These are phyloP conservation scores for Macaria liturata DNA, from an alignment of 2,888 invertebrate species.

Conservation along the genomic window DNA sequence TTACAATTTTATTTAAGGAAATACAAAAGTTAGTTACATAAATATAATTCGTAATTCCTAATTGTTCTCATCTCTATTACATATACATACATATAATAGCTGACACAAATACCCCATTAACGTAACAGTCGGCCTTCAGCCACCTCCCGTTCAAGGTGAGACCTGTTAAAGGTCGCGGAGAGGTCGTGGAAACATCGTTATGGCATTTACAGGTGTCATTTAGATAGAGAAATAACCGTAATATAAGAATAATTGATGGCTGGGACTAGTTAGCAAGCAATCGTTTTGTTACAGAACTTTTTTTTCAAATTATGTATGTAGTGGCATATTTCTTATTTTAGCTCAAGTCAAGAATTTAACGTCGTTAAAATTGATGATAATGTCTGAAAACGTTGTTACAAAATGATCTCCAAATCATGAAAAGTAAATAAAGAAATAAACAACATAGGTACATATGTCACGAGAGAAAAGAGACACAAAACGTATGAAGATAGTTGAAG, in stretches of 20 bases:
- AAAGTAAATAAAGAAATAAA: conserved; percentile 41
- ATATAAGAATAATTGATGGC: not conserved
- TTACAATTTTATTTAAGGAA: no score
- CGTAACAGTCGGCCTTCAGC: conserved; percentile 28
- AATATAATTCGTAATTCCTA: no score
- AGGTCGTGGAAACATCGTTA: conserved; percentile 24
- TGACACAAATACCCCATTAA: conserved; percentile 25
- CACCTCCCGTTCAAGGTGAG: conserved; percentile 31
- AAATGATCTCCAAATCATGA: conserved; percentile 38
- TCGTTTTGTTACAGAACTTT: no score
- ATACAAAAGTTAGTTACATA: no score
- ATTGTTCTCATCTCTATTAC: no score
- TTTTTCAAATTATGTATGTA: no score
- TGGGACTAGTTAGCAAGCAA: no score
- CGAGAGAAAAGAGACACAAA: conserved; percentile 44
- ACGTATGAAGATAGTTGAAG: conserved; percentile 69
- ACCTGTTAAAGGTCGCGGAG: conserved; percentile 24
- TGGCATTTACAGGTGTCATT: conserved; percentile 11
- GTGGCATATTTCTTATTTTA: no score
- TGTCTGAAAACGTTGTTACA: conserved; percentile 9
- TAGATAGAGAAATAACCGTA: conserved; percentile 2
- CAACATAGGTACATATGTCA: conserved; percentile 39
- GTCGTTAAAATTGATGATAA: no score
- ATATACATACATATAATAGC: conserved; percentile 14
- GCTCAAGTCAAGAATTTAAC: no score